Evolutionary conservation across 2,888 invertebrate genomes (phyloP).

Genomic region (Boloria selene): DNA sequence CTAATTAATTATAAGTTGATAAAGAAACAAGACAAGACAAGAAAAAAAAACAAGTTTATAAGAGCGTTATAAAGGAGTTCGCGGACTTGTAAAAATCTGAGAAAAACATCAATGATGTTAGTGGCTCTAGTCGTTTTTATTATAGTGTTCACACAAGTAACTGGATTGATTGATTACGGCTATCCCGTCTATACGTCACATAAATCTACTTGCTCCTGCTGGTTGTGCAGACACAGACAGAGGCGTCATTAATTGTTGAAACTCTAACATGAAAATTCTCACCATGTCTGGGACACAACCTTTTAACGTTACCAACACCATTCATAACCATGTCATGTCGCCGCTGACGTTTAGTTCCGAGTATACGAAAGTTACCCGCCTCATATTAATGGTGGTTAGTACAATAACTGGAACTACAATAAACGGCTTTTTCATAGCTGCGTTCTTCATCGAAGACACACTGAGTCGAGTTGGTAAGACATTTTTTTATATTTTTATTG

Average conservation of each 20-base stretch:
- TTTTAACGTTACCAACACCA: slow-evolving; percentile 13
- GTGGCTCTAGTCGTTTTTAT: no score
- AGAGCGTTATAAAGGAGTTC: no score
- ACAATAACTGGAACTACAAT: slow-evolving; percentile 47
- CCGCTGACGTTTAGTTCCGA: slow-evolving; percentile 85
- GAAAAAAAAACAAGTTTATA: no score
- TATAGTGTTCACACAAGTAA: no score
- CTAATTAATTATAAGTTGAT: no score
- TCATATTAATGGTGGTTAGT: slow-evolving; percentile 72
- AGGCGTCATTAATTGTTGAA: background rate
- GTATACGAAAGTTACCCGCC: slow-evolving; percentile 86
- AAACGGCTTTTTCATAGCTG: slow-evolving; percentile 56
- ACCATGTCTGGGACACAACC: slow-evolving; percentile 37
- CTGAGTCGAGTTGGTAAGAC: slow-evolving; percentile 9
- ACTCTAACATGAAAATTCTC: slow-evolving; percentile 19
- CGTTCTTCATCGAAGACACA: slow-evolving; percentile 48
- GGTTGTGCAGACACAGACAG: background rate
- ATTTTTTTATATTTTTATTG: background rate
- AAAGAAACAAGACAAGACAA: no score
- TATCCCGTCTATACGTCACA: no score
- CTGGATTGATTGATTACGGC: no score
- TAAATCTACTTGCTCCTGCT: no score
- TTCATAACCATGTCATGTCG: slow-evolving; percentile 53
- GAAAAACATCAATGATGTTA: no score
- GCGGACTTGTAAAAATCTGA: no score